These are phyloP conservation scores for Craseonycteris thonglongyai DNA, from an alignment of 2,113 vertebrate species.

Conservation along the genomic window DNA sequence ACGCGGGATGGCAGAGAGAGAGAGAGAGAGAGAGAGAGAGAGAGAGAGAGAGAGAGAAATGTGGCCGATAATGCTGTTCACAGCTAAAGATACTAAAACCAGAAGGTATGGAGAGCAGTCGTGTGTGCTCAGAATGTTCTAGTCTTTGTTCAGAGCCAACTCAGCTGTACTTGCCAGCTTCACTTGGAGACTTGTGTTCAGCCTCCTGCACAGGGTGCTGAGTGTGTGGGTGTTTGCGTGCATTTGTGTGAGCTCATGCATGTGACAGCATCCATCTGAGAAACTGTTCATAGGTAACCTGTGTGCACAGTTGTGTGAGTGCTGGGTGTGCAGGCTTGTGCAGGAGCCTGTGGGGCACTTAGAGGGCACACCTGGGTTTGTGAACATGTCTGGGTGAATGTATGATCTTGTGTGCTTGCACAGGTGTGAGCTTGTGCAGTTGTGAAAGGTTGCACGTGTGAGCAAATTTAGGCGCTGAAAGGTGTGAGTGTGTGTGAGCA, in stretches of 20 bases:
- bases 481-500: too few relatives aligned
- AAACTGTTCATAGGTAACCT: neutral
- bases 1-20: neutral
- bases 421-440: neutral
- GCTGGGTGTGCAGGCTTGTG: neutral
- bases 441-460: neutral
- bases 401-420: neutral
- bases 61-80: neutral
- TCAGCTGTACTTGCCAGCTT: neutral
- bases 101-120: neutral
- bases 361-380: accelerated
- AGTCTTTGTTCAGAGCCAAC: neutral
- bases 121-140: neutral
- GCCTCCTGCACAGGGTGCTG: neutral
- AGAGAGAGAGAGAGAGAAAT: neutral
- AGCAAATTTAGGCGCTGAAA: neutral
- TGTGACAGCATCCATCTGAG: neutral
- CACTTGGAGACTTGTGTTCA: neutral
- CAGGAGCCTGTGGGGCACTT: neutral
- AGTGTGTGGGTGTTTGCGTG: neutral
- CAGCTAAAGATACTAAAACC: neutral
- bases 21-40: neutral
- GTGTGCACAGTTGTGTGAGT: neutral
- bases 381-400: neutral
- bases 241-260: neutral